These are phyloP conservation scores for Lerista edwardsae DNA, from an alignment of 2,797 vertebrate species.

Conservation along the genomic window DNA sequence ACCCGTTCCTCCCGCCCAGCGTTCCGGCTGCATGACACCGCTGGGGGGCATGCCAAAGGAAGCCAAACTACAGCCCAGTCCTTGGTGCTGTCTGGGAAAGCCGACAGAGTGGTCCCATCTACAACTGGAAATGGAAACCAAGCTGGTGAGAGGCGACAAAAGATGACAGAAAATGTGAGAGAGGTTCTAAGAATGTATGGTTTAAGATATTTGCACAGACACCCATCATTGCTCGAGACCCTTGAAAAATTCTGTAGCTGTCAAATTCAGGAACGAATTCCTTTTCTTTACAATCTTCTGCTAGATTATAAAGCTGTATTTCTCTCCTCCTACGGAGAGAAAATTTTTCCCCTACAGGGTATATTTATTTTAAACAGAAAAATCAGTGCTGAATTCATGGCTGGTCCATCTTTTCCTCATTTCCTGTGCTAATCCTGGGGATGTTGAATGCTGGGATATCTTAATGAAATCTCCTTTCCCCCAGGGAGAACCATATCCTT, in stretches of 20 bases:
- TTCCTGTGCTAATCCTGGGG: constrained; percentile 10
- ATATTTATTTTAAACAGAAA: too few relatives aligned
- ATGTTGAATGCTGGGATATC: neutral
- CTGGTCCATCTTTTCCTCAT: neutral
- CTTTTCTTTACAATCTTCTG: neutral
- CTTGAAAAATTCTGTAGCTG: neutral
- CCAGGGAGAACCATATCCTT: neutral
- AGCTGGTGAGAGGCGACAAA: neutral
- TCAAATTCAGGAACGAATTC: neutral
- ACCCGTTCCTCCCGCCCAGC: too few relatives aligned
- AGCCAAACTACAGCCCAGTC: too few relatives aligned
- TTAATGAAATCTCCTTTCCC: neutral
- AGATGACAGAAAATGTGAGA: neutral
- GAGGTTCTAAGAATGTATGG: neutral
- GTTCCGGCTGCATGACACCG: too few relatives aligned
- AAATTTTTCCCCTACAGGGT: too few relatives aligned
- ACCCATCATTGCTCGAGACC: neutral
- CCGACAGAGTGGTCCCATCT: too few relatives aligned
- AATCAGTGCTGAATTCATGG: neutral
- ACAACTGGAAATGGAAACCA: neutral
- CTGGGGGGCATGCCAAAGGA: too few relatives aligned
- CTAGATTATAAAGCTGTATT: neutral
- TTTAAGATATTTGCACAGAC: too few relatives aligned
- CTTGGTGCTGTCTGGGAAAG: too few relatives aligned
- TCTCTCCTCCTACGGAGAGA: neutral